A percentile compares a stretch with the other conserved stretches of the same genome.
Conservation (phyloP, 1,140 invertebrate genomes). For the Aphidius ervi region DNA sequence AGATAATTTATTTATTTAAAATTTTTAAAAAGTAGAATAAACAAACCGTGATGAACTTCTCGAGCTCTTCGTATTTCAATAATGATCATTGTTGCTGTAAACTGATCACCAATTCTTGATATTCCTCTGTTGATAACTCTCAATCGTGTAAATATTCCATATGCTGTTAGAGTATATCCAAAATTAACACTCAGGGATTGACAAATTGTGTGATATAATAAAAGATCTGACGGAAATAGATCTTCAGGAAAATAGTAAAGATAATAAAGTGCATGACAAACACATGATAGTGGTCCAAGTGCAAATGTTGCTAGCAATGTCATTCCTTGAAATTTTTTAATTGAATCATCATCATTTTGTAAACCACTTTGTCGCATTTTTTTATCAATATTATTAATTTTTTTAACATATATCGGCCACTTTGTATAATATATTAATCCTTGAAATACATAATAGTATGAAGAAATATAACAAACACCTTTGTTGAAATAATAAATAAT, state of each 20-base stretch:
- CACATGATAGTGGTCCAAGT: slow-evolving; percentile 27
- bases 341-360: slow-evolving; percentile 18
- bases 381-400: slow-evolving; percentile 25
- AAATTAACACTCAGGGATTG: slow-evolving; percentile 35
- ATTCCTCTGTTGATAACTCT: slow-evolving; percentile 29
- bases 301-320: slow-evolving; percentile 20
- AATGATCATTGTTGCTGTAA: slow-evolving; percentile 19
- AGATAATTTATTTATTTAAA: background rate
- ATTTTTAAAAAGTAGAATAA: background rate
- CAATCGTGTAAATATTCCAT: slow-evolving; percentile 29
- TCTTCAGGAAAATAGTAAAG: slow-evolving; percentile 30
- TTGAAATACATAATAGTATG: slow-evolving; percentile 37
- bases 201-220: slow-evolving; percentile 36
- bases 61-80: slow-evolving; percentile 32
- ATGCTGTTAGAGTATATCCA: slow-evolving; percentile 29
- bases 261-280: slow-evolving; percentile 33
- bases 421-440: slow-evolving; percentile 30
- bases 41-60: slow-evolving; percentile 31
- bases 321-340: slow-evolving; percentile 26
- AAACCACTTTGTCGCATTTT: slow-evolving; percentile 25
- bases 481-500: slow-evolving; percentile 41
- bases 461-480: slow-evolving; percentile 29
- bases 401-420: slow-evolving; percentile 33
- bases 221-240: slow-evolving; percentile 36
- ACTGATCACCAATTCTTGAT: slow-evolving; percentile 17